Base-by-base conservation (phyloP, 2,797 vertebrate species). In the Babyrousa celebensis region DNA sequence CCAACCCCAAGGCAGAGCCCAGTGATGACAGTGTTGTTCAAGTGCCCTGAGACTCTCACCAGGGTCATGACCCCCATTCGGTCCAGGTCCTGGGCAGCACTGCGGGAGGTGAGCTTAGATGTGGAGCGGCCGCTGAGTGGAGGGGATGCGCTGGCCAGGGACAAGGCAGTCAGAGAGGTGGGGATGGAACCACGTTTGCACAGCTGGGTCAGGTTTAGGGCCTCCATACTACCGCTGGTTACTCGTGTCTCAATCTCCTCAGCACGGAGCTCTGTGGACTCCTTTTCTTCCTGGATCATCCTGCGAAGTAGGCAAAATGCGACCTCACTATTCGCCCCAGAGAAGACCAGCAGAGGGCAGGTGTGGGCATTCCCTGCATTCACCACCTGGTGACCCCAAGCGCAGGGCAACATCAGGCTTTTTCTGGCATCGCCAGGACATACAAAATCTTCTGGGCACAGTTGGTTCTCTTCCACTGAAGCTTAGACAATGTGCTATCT, bases 241-340 rank as follows among this genome's bases (percentile, higher is more conserved):
- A 99, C 99, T 0, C 99, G 99, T 0, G 99, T 99, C 98, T 99
- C 99, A 0, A 99, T 99, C 98, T 99, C 99, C 70, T 99, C 99
- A 0, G 99, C 99, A 0, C 99, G 99, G n/a, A 99, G 98, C 98
- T 99, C 99, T 0, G 99, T 99, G 14, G 99, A 99, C 96, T 99
- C 99, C 95, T 99, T 99, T 98, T 99, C 99, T 94, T 99, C 99
- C 98, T 99, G 99, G 98, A 99, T 99, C 99, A 99, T 99, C 98
- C 99, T 99, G 94, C 36, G 63, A 91, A 65, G 27, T 0, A 1
- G 78, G 27, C 75, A n/a, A 56, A 68, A 54, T 21, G 25, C 3
- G 43, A 21, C 6, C 27, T 16, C 11, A 7, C 29, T 5, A 4
- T 36, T 6, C 62, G 67, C 54, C 54, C 58, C 40, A 2, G 74